Base-by-base conservation (phyloP, 2,888 invertebrate species). In the Drosophila affinis region DNA sequence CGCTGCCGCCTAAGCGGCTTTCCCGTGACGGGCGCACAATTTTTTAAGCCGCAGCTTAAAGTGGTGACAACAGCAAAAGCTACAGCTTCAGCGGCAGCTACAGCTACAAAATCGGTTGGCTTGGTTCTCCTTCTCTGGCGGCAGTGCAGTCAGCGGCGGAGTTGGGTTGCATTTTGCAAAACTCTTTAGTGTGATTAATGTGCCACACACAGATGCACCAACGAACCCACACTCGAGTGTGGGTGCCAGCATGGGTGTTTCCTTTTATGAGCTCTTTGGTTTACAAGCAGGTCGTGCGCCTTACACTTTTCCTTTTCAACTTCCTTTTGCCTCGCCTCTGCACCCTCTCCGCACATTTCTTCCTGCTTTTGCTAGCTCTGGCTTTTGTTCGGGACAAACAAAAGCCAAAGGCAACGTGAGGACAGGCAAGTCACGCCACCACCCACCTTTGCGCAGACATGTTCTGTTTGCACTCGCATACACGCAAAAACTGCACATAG, bases 131-230 rank as follows among this genome's bases (percentile, higher is more conserved):
- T 67, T 60, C 29, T 60, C 34, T 45, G 62, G 14, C 52, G 62
- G 10, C 52, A 27, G 12, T 58, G 45, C 27, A 39, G 39, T 47
- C 48, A 10, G 48, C 27, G 0, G 12, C 61, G 69, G 67, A 75
- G 73, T 73, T 67, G 74, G 71, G 78, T 79, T 87, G 88, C 86
- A 85, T 85, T 85, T 85, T 87, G 87, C 83, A 85, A 67, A 87
- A 85, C 86, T 82, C 87, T 87, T 85, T 87, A 85, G 88, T 85
- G 86, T 85, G 88, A 85, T 85, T 85, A 85, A 85, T 85, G 87
- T 83, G 79, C 79, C 72, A 76, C 64, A 69, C 78, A 63, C 62
- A 70, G 54, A 62, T 65, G 61, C 69, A 55, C 59, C 49, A 52
- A 71, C 48, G 48, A 48, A 67, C 57, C 67, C 56, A 54, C 52